Base-by-base conservation (phyloP, 2,888 invertebrate species). In the Lasius fuliginosus region DNA sequence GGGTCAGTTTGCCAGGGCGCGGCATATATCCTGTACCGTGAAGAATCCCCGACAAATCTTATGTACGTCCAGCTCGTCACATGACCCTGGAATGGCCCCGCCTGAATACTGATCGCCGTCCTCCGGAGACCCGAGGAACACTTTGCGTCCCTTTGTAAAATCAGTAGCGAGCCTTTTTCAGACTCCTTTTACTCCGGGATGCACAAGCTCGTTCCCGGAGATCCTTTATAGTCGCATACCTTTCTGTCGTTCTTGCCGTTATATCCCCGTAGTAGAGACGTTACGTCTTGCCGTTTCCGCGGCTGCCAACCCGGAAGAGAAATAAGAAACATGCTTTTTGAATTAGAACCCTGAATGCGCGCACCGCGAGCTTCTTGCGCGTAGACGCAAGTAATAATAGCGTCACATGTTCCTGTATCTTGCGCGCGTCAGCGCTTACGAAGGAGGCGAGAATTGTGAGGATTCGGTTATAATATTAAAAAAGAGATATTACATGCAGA, bases 1-100 rank as follows among this genome's bases (percentile, higher is more conserved):
- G 92, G 91, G 90, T 92, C 93, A 92, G 93, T 93, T 93, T 93
- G 91, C 92, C 92, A 88, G 92, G 92, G 86, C 91, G 87, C 89
- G 91, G 90, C 91, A 91, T 92, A 91, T 92, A 91, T 90, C 92
- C 91, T 90, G 90, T 88, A 88, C 89, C 90, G 90, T 92, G 91
- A 92, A 90, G 92, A 92, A 92, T 92, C 92, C 90, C 86, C 90
- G 87, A 88, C 88, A 91, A 92, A 92, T 92, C 92, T 92, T 92
- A 89, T 92, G 90, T 92, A 88, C 89, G 92, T 92, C 92, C 92
- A 91, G 87, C 86, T 87, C 91, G 91, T 91, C 91, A 87, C 91
- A 89, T 90, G 92, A 92, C 90, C 92, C 90, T 82, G 82, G 81
- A 83, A 85, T 88, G 49, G 49, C 87, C 85, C 88, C 86, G 84